phyloP scores from a whole-genome alignment of 2,797 vertebrate species.

The Neostethus bicornis region DNA sequence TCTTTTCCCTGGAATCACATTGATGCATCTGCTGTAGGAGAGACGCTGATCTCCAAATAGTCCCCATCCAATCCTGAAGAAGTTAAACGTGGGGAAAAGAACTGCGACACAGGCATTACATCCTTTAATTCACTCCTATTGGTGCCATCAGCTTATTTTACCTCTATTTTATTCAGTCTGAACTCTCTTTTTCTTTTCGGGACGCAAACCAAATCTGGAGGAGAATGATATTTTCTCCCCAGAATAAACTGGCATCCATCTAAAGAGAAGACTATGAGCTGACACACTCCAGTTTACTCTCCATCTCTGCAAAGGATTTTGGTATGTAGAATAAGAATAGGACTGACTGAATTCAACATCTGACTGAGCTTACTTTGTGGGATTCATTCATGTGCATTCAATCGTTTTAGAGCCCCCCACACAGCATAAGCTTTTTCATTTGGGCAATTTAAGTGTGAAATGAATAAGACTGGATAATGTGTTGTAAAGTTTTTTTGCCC shows the following conservation, averaged over 20 bases:
- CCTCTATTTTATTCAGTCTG: slow-evolving; percentile 51
- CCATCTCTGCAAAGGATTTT: slow-evolving; percentile 64
- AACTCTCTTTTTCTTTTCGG: slow-evolving; percentile 37
- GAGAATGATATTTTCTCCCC: slow-evolving; percentile 64
- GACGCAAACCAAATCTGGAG: slow-evolving; percentile 49
- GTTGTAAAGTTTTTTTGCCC: slow-evolving; percentile 67
- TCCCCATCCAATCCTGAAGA: slow-evolving; percentile 60
- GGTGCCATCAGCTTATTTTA: slow-evolving; percentile 52
- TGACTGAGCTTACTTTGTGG: slow-evolving; percentile 50
- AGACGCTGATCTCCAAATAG: slow-evolving; percentile 64
- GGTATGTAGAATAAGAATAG: slow-evolving; percentile 67
- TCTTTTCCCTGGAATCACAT: slow-evolving; percentile 63
- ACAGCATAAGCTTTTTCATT: slow-evolving; percentile 41
- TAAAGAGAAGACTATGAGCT: slow-evolving; percentile 71
- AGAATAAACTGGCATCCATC: slow-evolving; percentile 49
- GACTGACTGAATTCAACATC: slow-evolving; percentile 53
- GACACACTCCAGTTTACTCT: slow-evolving; percentile 60
- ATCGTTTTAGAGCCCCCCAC: slow-evolving; percentile 48
- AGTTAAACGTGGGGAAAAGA: slow-evolving; percentile 71
- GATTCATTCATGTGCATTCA: slow-evolving; percentile 54
- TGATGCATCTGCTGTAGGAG: slow-evolving; percentile 59
- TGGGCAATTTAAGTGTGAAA: slow-evolving; percentile 54
- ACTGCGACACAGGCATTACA: slow-evolving; percentile 66
- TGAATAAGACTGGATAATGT: slow-evolving; percentile 50
- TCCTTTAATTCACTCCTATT: slow-evolving; percentile 53